phyloP scores from a whole-genome alignment of 2,888 invertebrate genomes.

The Lymantria monacha region DNA sequence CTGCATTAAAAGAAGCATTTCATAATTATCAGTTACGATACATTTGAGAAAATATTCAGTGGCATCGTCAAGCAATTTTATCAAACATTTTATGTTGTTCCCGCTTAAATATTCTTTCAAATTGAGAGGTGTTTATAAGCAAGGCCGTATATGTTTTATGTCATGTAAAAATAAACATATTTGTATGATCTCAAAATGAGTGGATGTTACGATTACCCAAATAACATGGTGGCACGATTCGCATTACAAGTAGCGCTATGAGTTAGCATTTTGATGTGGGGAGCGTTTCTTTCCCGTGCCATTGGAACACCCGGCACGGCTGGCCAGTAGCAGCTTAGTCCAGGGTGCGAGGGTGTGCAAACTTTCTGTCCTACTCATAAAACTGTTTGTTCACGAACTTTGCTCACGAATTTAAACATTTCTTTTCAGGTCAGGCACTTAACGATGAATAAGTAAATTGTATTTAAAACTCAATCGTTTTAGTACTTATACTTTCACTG shows the following conservation, averaged over 20 bases:
- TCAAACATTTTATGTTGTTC: no score
- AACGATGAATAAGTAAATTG: conserved; percentile 56
- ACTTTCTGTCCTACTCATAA: conserved; percentile 48
- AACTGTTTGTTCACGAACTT: conserved; percentile 43
- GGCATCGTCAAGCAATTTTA: no score
- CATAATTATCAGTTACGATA: no score
- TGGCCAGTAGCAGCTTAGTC: conserved; percentile 33
- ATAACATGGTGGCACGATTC: conserved; percentile 41
- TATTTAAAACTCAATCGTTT: conserved; percentile 48
- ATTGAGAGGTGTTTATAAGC: no score
- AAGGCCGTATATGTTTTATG: no score
- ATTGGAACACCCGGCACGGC: conserved; percentile 14
- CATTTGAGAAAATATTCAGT: no score
- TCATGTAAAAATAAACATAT: no score
- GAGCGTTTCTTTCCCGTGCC: conserved; percentile 19
- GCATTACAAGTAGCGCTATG: conserved; percentile 37
- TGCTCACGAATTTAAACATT: conserved; percentile 49
- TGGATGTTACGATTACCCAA: conserved; percentile 35
- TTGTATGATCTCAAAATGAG: conserved; percentile 11
- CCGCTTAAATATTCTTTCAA: no score
- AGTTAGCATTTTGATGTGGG: conserved; percentile 28
- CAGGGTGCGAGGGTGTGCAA: conserved; percentile 41
- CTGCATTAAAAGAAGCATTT: no score
- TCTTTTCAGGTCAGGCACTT: conserved; percentile 50
- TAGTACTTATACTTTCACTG: conserved; percentile 31